Percentiles rank a stretch among this genome's conserved stretches.
Conservation (phyloP, 2,797 vertebrate species). For the Gymnoscopelus braueri region DNA sequence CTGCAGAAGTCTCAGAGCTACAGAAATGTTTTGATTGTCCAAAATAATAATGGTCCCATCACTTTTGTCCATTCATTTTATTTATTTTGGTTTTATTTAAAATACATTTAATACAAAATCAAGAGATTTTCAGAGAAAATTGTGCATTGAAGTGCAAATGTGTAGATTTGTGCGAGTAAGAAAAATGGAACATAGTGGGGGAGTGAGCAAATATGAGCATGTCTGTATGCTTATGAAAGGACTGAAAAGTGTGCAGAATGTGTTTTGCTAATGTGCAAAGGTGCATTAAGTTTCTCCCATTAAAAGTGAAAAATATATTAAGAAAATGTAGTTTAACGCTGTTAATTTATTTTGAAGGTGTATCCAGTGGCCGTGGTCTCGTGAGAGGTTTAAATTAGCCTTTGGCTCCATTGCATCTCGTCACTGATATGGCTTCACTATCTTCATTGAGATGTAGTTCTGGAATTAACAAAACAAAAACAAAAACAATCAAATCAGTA, state of each 20-base stretch:
- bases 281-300: too few relatives aligned
- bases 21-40: too few relatives aligned
- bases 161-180: too few relatives aligned
- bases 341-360: conserved; percentile 14
- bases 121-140: too few relatives aligned
- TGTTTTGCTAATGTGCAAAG: background rate
- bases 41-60: too few relatives aligned
- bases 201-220: too few relatives aligned
- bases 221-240: background rate
- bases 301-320: conserved; percentile 3
- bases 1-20: too few relatives aligned
- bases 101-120: too few relatives aligned
- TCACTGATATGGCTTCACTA: conserved; percentile 75
- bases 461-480: conserved; percentile 48
- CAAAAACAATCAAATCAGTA: background rate
- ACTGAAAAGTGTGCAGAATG: conserved; percentile 16
- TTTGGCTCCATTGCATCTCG: background rate
- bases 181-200: too few relatives aligned
- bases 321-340: conserved; percentile 44
- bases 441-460: conserved; percentile 89
- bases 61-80: too few relatives aligned
- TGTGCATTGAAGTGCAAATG: too few relatives aligned
- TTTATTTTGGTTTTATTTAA: too few relatives aligned
- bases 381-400: background rate
- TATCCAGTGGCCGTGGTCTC: background rate